These are phyloP conservation scores for Halcyon smyrnensis DNA, from an alignment of 2,797 vertebrate genomes.

Conservation along the genomic window DNA sequence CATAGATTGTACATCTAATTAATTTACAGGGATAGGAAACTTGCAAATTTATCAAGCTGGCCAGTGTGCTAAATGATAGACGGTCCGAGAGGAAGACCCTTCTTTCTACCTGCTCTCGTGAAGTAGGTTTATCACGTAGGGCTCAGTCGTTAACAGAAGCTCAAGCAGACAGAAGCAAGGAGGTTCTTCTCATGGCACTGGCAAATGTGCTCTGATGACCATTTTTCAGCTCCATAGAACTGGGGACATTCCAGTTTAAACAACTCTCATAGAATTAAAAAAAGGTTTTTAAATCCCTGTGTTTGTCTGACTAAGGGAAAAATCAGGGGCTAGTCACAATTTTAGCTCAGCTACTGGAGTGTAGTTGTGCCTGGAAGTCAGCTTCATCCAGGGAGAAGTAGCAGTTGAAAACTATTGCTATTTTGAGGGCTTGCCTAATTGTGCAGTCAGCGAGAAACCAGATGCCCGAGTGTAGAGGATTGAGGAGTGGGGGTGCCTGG, in stretches of 20 bases:
- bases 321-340: not conserved
- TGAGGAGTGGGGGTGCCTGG: not conserved
- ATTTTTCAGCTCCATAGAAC: not conserved
- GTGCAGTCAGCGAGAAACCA: not conserved
- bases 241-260: not conserved
- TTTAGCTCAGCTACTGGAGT: not conserved
- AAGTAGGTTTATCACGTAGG: not conserved
- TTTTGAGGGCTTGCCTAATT: not conserved
- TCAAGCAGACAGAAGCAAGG: not conserved
- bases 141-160: not conserved
- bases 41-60: not conserved
- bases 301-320: not conserved
- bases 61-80: not conserved
- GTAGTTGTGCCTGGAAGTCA: not conserved
- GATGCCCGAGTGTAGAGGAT: not conserved
- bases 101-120: not conserved
- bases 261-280: not conserved
- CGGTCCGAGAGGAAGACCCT: accelerated
- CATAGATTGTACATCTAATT: not conserved
- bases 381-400: not conserved
- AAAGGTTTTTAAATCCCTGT: not conserved
- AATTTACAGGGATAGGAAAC: not conserved
- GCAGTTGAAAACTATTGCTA: not conserved
- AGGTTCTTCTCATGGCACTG: not conserved
- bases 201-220: not conserved